Evolutionary conservation across 2,797 vertebrate genomes (phyloP).

Genomic region (Oreortyx pictus): DNA sequence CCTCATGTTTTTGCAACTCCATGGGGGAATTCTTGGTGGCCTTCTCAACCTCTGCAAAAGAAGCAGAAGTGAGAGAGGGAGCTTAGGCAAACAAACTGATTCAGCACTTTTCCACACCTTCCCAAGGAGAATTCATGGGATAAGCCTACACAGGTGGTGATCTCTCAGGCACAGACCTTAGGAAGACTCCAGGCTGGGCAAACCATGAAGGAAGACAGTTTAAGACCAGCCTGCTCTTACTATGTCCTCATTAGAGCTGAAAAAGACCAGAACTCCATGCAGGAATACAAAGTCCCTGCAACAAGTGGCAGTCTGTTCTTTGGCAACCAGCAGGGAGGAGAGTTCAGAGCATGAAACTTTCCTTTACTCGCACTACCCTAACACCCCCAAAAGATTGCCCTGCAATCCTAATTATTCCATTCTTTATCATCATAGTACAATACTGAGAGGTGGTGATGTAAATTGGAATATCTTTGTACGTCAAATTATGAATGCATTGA

Average conservation of each 20-base stretch:
- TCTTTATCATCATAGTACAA: background rate
- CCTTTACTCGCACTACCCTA: background rate
- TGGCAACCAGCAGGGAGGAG: background rate
- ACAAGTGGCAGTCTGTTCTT: background rate
- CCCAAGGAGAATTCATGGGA: background rate
- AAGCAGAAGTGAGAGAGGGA: background rate
- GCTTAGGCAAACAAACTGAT: background rate
- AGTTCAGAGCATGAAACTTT: background rate
- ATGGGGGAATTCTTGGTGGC: rapidly evolving
- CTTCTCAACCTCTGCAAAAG: background rate
- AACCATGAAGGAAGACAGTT: background rate
- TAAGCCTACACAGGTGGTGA: background rate
- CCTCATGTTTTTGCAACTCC: background rate
- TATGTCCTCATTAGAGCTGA: background rate
- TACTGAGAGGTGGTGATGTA: background rate
- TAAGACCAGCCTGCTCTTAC: background rate
- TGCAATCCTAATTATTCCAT: background rate
- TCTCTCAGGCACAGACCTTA: background rate
- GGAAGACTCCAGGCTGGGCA: background rate
- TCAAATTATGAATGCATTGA: background rate
- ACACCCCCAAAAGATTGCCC: background rate
- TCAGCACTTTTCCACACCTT: background rate
- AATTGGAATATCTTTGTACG: background rate
- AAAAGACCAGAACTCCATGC: background rate
- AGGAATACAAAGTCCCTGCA: background rate